Conservation (phyloP, 1,140 invertebrate species). For the Eurosta solidaginis region DNA sequence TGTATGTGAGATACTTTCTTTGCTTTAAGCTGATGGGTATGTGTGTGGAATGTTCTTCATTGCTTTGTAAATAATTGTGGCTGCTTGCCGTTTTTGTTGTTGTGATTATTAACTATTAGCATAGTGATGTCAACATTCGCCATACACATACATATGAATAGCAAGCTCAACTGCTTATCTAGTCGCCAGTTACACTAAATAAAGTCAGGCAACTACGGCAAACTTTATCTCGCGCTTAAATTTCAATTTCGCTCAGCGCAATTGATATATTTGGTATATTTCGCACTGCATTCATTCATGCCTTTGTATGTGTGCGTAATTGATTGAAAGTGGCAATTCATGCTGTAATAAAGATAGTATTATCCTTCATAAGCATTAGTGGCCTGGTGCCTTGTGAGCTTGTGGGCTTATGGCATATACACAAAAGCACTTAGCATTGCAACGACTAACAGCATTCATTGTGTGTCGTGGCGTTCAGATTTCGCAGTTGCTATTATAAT, state of each 20-base stretch:
- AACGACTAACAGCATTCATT: neutral
- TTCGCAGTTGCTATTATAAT: neutral
- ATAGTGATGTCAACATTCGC: too few relatives aligned
- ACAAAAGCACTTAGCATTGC: neutral
- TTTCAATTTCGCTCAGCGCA: neutral
- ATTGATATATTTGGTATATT: neutral
- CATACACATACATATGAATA: neutral
- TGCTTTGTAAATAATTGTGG: too few relatives aligned
- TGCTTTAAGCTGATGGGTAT: too few relatives aligned
- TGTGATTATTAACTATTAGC: too few relatives aligned
- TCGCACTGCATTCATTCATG: neutral
- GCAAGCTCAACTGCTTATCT: neutral
- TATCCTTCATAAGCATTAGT: neutral
- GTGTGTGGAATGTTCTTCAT: too few relatives aligned
- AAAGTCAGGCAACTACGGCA: neutral
- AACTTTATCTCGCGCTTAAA: neutral
- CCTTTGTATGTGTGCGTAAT: neutral
- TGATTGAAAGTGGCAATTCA: conserved; percentile 24
- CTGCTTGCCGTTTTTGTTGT: too few relatives aligned
- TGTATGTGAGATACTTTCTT: too few relatives aligned
- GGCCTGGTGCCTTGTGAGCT: neutral
- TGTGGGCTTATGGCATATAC: neutral
- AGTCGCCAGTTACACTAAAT: neutral
- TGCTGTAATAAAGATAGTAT: conserved; percentile 19
- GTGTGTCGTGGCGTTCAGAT: neutral